A percentile compares a stretch with the other conserved stretches of the same genome.
phyloP scores from a whole-genome alignment of 1,140 invertebrate genomes.

The Lucilia sericata region DNA sequence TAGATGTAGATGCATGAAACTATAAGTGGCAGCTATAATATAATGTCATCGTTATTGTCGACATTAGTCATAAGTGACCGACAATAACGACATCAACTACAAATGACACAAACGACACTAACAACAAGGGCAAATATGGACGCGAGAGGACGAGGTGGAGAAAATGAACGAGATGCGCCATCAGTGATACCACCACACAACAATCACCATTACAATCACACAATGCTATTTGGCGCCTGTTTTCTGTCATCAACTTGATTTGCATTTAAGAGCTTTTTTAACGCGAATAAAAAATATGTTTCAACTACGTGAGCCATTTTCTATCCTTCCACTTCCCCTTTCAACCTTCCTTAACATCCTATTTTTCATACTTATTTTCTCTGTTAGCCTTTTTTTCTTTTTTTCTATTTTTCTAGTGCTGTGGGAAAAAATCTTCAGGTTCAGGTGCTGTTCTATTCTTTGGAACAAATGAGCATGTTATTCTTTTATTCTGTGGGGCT shows the following conservation, averaged over 20 bases:
- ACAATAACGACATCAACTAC: background rate
- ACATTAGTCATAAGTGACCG: conserved; percentile 26
- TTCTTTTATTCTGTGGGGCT: background rate
- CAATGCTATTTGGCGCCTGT: background rate
- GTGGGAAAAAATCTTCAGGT: background rate
- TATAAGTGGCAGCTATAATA: background rate
- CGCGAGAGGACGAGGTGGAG: too few species aligned
- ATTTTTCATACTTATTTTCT: background rate
- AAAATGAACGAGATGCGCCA: background rate
- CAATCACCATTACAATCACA: background rate
- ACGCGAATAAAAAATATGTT: background rate
- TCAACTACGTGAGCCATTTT: background rate
- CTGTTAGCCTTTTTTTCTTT: background rate
- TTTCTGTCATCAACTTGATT: conserved; percentile 15
- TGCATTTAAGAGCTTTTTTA: conserved; percentile 23
- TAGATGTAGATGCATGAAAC: background rate
- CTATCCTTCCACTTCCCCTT: too few species aligned
- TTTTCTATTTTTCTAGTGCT: background rate
- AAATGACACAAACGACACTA: background rate
- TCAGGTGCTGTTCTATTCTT: background rate
- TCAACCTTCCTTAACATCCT: background rate
- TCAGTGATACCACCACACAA: background rate
- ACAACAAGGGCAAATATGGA: background rate
- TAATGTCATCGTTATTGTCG: conserved; percentile 23
- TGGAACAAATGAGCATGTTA: background rate